phyloP scores from a whole-genome alignment of 1,140 invertebrate species.

The Belonocnema kinseyi region DNA sequence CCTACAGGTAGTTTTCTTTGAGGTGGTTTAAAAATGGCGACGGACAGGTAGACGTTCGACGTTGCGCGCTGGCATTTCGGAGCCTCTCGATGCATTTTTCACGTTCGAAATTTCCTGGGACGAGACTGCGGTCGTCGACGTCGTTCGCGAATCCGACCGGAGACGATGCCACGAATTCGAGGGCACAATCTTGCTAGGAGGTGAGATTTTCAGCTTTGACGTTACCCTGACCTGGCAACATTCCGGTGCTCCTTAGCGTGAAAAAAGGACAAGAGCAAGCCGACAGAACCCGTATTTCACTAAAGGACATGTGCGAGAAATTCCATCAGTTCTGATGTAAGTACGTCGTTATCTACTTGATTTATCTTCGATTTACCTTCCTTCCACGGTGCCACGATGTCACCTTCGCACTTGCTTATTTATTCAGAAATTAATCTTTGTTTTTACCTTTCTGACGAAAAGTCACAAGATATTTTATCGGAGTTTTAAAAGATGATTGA shows the following conservation, averaged over 20 bases:
- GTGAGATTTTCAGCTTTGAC: neutral
- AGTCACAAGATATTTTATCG: slow-evolving; percentile 8
- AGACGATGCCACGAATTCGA: slow-evolving; percentile 8
- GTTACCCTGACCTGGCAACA: slow-evolving; percentile 31
- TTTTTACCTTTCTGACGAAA: slow-evolving; percentile 4
- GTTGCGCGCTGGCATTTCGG: slow-evolving; percentile 57
- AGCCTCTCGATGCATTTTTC: slow-evolving; percentile 40
- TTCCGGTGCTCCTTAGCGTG: slow-evolving; percentile 36
- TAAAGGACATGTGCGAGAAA: slow-evolving; percentile 34
- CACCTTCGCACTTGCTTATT: slow-evolving; percentile 2
- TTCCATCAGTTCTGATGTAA: slow-evolving; percentile 25
- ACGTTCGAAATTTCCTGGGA: slow-evolving; percentile 21
- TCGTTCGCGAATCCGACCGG: slow-evolving; percentile 7
- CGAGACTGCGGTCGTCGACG: neutral
- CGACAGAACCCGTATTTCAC: slow-evolving; percentile 33
- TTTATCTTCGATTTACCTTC: slow-evolving; percentile 8
- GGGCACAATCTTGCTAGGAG: neutral
- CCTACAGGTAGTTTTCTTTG: slow-evolving; percentile 60
- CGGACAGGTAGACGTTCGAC: slow-evolving; percentile 61
- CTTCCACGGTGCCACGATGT: slow-evolving; percentile 5
- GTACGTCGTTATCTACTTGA: slow-evolving; percentile 3
- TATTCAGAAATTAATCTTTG: slow-evolving; percentile 14
- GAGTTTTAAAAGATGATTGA: neutral
- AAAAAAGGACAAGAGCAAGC: slow-evolving; percentile 33
- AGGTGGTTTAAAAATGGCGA: slow-evolving; percentile 70